Conservation (phyloP, 2,113 vertebrate species). For the Girardinichthys multiradiatus region DNA sequence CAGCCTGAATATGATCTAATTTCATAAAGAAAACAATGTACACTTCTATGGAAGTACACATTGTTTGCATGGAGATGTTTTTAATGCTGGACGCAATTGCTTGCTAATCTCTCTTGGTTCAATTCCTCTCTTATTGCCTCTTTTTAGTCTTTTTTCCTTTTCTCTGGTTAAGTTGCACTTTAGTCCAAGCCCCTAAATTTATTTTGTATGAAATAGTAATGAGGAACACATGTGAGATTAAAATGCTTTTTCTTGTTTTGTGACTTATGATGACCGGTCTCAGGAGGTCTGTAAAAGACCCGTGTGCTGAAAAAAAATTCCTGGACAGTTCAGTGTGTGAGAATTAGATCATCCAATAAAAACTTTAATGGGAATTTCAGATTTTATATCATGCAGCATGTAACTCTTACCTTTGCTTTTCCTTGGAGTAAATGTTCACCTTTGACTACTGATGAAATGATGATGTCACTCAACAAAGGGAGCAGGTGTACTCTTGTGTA, state of each 20-base stretch:
- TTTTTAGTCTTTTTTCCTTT: conserved; percentile 34
- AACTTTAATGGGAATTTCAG: conserved; percentile 42
- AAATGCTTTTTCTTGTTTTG: conserved; percentile 77
- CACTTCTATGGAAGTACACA: conserved; percentile 44
- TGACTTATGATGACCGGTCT: conserved; percentile 80
- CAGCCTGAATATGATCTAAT: conserved; percentile 46
- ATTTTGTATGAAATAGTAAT: conserved; percentile 78
- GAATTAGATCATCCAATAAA: conserved; percentile 73
- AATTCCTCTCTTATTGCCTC: conserved; percentile 14
- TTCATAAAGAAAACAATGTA: conserved; percentile 53
- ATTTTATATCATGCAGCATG: conserved; percentile 43
- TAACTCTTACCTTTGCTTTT: conserved; percentile 38
- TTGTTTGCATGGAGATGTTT: conserved; percentile 34
- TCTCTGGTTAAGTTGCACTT: conserved; percentile 63
- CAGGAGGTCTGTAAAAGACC: conserved; percentile 76
- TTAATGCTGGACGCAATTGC: conserved; percentile 44
- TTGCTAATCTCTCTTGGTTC: conserved; percentile 36
- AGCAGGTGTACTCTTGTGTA: conserved; percentile 14
- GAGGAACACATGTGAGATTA: conserved; percentile 83
- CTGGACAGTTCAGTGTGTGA: conserved; percentile 53
- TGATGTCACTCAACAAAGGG: background rate
- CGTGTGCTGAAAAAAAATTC: conserved; percentile 74
- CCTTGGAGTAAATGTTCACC: conserved; percentile 13
- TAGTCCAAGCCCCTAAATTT: conserved; percentile 58
- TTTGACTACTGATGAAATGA: conserved; percentile 22